phyloP scores from a whole-genome alignment of 2,888 invertebrate species.

The Hypomecis punctinalis region DNA sequence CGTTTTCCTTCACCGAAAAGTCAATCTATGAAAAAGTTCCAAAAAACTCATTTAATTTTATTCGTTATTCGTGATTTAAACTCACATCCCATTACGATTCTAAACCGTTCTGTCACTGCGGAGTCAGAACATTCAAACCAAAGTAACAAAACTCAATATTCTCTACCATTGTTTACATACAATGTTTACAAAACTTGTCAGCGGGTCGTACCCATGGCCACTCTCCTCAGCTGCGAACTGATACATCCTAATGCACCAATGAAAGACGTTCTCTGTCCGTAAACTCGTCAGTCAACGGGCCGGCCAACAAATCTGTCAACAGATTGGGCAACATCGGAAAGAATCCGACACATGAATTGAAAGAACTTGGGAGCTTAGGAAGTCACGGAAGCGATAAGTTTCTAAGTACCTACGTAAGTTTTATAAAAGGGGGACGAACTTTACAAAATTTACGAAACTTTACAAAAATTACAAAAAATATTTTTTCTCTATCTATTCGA shows the following conservation, averaged over 20 bases:
- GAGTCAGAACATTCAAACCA: background rate
- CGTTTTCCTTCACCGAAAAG: too few relatives aligned
- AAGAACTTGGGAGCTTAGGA: slow-evolving; percentile 3
- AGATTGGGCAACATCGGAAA: background rate
- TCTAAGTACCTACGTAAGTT: background rate
- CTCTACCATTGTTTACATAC: slow-evolving; percentile 2
- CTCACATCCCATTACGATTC: too few relatives aligned
- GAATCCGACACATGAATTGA: background rate
- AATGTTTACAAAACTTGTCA: slow-evolving; percentile 20
- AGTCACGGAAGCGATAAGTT: background rate
- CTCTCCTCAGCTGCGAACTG: slow-evolving; percentile 15
- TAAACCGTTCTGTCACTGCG: too few relatives aligned
- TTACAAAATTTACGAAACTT: too few relatives aligned
- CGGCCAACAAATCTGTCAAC: background rate
- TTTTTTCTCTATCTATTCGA: too few relatives aligned
- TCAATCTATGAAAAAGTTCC: too few relatives aligned
- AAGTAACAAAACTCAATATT: background rate
- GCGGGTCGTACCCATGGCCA: slow-evolving; percentile 5
- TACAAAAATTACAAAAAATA: too few relatives aligned
- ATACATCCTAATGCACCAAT: slow-evolving; percentile 17
- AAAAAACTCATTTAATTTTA: too few relatives aligned
- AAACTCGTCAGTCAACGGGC: slow-evolving; percentile 21
- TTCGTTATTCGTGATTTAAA: too few relatives aligned
- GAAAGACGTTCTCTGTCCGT: slow-evolving; percentile 8
- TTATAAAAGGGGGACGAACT: too few relatives aligned